These are phyloP conservation scores for Teleopsis dalmanni DNA, from an alignment of 1,140 invertebrate species.

Conservation along the genomic window DNA sequence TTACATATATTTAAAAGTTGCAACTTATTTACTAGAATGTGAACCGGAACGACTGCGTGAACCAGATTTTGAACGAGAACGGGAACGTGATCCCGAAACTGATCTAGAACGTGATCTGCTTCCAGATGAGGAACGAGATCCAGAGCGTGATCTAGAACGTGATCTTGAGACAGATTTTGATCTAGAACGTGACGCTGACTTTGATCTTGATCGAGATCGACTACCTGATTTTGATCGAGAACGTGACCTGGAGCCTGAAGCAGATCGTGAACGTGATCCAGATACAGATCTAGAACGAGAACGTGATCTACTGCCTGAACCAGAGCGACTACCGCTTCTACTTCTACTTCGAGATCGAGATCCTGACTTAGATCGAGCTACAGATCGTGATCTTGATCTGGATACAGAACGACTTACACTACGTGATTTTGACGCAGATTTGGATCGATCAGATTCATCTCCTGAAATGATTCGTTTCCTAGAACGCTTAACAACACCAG, in stretches of 20 bases:
- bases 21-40: slow-evolving; percentile 11
- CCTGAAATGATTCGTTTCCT: slow-evolving; percentile 44
- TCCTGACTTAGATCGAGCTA: slow-evolving; percentile 40
- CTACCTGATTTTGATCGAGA: slow-evolving; percentile 12
- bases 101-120: slow-evolving; percentile 5
- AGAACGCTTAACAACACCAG: slow-evolving; percentile 39
- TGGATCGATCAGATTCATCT: slow-evolving; percentile 38
- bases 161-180: slow-evolving; percentile 5
- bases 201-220: slow-evolving; percentile 7
- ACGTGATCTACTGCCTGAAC: slow-evolving; percentile 31
- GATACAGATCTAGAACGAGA: slow-evolving; percentile 34
- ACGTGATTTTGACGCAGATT: slow-evolving; percentile 29
- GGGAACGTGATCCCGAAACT: not conserved
- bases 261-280: slow-evolving; percentile 25
- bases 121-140: too few species aligned
- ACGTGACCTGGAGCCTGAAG: slow-evolving; percentile 14
- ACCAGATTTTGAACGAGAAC: not conserved
- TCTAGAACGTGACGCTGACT: slow-evolving; percentile 10
- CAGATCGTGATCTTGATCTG: slow-evolving; percentile 20
- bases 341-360: slow-evolving; percentile 32
- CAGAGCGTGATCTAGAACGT: not conserved
- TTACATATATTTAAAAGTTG: not conserved
- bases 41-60: slow-evolving; percentile 17
- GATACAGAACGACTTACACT: slow-evolving; percentile 26
- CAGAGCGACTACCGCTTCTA: slow-evolving; percentile 22